Conservation (phyloP, 2,113 vertebrate species). For the Polypterus bichir region DNA sequence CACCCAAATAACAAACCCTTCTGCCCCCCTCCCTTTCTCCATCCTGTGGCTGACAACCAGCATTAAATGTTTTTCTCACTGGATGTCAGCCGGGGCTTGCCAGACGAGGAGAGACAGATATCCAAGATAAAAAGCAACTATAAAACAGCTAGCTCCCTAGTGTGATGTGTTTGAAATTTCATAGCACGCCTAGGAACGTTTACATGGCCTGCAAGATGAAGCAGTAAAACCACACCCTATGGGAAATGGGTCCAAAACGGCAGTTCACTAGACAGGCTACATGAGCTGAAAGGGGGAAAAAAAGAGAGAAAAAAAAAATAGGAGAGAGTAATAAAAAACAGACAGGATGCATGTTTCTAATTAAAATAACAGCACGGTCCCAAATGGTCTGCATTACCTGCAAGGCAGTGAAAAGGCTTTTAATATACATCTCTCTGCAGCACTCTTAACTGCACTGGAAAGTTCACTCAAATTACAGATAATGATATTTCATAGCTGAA, state of each 20-base stretch:
- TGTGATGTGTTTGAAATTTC: slow-evolving; percentile 21
- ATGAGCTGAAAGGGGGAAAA: slow-evolving; percentile 1
- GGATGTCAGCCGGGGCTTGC: slow-evolving; percentile 25
- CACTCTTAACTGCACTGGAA: slow-evolving; percentile 2
- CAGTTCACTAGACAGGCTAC: slow-evolving; percentile 12
- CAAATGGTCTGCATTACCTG: slow-evolving; percentile 22
- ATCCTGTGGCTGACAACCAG: slow-evolving; percentile 22
- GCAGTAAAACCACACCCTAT: slow-evolving; percentile 33
- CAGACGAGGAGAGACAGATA: slow-evolving; percentile 29
- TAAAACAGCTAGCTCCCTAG: slow-evolving; percentile 24
- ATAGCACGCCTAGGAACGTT: slow-evolving; percentile 28
- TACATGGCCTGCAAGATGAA: slow-evolving; percentile 23
- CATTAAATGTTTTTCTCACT: slow-evolving; percentile 37
- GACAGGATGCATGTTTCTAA: slow-evolving; percentile 27
- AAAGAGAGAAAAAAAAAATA: slow-evolving; percentile 4
- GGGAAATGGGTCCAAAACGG: slow-evolving; percentile 30
- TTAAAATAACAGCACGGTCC: slow-evolving; percentile 18
- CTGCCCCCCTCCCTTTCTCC: slow-evolving; percentile 29
- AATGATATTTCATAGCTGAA: too few species aligned
- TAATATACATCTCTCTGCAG: slow-evolving; percentile 23
- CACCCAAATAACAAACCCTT: slow-evolving; percentile 40
- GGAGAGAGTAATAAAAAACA: slow-evolving; percentile 12
- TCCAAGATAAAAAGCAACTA: slow-evolving; percentile 30
- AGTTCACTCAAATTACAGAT: too few species aligned
- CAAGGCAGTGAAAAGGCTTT: slow-evolving; percentile 16